These are phyloP conservation scores for Tribolium madens DNA, from an alignment of 1,140 invertebrate genomes.

Conservation along the genomic window DNA sequence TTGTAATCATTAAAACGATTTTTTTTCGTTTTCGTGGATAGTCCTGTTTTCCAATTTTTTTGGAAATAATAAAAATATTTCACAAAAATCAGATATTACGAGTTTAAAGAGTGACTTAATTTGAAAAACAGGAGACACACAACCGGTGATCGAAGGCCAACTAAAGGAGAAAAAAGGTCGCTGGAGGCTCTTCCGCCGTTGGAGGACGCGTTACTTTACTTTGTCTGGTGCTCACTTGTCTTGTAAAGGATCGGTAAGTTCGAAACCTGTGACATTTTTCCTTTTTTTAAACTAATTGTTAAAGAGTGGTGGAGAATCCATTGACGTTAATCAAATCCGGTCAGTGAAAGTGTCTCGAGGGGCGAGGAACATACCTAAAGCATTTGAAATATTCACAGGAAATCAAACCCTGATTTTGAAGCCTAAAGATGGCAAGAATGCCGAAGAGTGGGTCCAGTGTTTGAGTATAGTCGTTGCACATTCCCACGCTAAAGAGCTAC, in stretches of 20 bases:
- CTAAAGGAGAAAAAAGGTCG: conserved; percentile 95
- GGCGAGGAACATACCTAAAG: conserved; percentile 90
- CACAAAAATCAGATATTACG: no score
- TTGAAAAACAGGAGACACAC: conserved; percentile 67
- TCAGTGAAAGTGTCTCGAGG: conserved; percentile 90
- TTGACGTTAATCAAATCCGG: conserved; percentile 91
- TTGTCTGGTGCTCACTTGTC: conserved; percentile 91
- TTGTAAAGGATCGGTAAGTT: conserved; percentile 85
- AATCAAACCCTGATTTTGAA: conserved; percentile 93
- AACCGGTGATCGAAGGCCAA: conserved; percentile 89
- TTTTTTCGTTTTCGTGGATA: no score
- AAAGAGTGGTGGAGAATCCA: conserved; percentile 78
- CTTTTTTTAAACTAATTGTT: no score
- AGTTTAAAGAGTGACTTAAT: no score
- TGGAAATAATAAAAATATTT: no score
- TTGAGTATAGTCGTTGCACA: conserved; percentile 89
- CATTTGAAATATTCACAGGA: conserved; percentile 96
- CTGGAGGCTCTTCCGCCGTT: conserved; percentile 90
- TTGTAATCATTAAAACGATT: no score
- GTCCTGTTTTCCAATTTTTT: no score
- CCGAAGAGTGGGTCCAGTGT: conserved; percentile 94
- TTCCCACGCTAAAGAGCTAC: conserved; percentile 78
- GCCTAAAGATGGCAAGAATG: conserved; percentile 93
- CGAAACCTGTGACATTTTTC: neutral
- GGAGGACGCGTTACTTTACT: conserved; percentile 94